Base-by-base conservation (phyloP, 2,113 vertebrate genomes). In the Apus apus region DNA sequence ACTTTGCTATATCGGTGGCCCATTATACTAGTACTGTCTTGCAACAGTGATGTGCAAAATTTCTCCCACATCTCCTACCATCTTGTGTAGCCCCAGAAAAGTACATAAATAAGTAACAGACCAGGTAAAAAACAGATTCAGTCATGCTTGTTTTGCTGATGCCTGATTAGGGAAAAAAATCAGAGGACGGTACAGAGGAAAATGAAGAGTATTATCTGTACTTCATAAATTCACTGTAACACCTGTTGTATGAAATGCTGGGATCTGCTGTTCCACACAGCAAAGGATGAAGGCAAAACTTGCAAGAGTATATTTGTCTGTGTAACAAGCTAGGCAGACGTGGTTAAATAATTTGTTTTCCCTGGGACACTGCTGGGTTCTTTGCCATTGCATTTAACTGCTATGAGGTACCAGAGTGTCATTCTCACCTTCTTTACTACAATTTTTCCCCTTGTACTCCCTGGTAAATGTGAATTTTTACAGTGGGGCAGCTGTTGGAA, bases 61-160 rank as follows among this genome's bases (percentile, higher is more conserved):
- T 36, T 91, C 85, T 96, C 85, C 91, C 96, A 56, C 82, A 34
- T 94, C 80, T 94, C 80, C 84, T 82, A 87, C 77, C 30, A 27
- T 71, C 54, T 87, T 90, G 79, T 78, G 73, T 82, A 82, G 88
- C 91, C 94, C 78, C 84, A 61, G 75, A 97, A 87, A 93, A 12
- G 66, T 74, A 94, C 93, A 96, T 96, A 98, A 97, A 96, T 95
- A 93, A 96, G n/a, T 74, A 93, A 94, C 58, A 68, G 82, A 83
- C 92, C 89, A 87, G 32, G 32, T 54, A 71, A 79, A 93, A 91
- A 95, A 72, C 57, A 34, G 32, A 64, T 85, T 92, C 88, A 91
- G 40, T 94, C 85, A 83, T 91, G 43, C 54, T 86, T 96, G 15
- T 53, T 96, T 95, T 92, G 85, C 75, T 93, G 19, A 71, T 51